phyloP scores from a whole-genome alignment of 2,888 invertebrate species.

The Orchesella flavescens region DNA sequence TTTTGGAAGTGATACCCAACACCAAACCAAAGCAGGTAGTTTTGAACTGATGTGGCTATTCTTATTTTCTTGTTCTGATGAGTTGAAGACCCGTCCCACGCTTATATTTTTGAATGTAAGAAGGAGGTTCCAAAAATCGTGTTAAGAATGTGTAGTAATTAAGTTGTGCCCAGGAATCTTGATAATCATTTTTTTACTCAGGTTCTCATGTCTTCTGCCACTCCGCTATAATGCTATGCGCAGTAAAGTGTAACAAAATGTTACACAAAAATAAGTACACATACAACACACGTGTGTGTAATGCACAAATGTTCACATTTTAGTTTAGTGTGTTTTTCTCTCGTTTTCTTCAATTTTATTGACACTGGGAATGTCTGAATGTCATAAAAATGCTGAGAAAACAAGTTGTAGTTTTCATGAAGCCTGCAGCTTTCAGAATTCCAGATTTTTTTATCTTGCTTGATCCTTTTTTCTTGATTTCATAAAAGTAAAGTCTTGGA shows the following conservation, averaged over 20 bases:
- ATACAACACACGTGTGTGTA: background rate
- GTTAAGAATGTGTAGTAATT: conserved; percentile 34
- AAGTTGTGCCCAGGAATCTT: conserved; percentile 53
- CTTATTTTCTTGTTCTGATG: conserved; percentile 1
- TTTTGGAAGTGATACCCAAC: too few relatives aligned
- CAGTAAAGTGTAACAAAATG: background rate
- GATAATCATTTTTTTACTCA: conserved; percentile 44
- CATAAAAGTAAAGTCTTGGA: too few relatives aligned
- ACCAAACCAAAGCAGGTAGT: background rate
- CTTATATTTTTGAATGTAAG: background rate
- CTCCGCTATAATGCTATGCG: conserved; percentile 3
- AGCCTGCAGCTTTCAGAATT: background rate
- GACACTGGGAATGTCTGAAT: conserved; percentile 48
- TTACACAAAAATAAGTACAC: background rate
- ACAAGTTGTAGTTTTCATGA: conserved; percentile 35
- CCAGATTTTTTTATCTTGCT: too few relatives aligned
- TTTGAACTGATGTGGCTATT: too few relatives aligned
- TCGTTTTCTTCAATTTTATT: conserved; percentile 52
- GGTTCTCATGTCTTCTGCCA: conserved; percentile 11
- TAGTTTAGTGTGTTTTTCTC: background rate
- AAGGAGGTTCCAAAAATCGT: background rate
- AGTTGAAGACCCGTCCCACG: background rate
- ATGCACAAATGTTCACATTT: background rate
- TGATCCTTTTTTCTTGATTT: too few relatives aligned
- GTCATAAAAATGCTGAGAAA: conserved; percentile 52